These are phyloP conservation scores for Synergus umbraculus DNA, from an alignment of 2,888 invertebrate genomes.

Conservation along the genomic window DNA sequence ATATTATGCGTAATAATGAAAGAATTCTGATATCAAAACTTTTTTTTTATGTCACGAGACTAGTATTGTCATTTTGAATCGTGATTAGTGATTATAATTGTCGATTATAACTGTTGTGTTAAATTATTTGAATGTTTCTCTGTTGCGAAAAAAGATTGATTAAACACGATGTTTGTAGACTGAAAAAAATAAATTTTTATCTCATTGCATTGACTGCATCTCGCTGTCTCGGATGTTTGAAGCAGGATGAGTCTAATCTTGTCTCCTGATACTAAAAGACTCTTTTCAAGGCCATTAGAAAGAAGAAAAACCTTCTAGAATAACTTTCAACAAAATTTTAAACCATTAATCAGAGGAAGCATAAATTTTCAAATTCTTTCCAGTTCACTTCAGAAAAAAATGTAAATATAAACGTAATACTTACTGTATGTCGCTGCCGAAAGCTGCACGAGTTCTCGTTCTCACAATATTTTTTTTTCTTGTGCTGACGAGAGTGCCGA, in stretches of 20 bases:
- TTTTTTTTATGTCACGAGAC: neutral
- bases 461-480: neutral
- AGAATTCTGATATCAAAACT: neutral
- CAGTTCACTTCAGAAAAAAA: neutral
- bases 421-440: neutral
- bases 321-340: neutral
- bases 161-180: neutral
- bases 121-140: neutral
- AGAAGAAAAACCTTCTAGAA: neutral
- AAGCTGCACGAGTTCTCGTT: neutral
- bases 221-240: constrained; percentile 20
- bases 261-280: constrained; percentile 31
- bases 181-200: constrained; percentile 34
- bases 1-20: neutral
- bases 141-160: neutral
- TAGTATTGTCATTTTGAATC: neutral
- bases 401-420: neutral
- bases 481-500: constrained; percentile 51
- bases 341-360: neutral
- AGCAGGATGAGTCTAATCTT: constrained; percentile 32
- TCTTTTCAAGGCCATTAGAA: constrained; percentile 34
- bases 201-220: constrained; percentile 39
- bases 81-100: neutral
- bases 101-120: neutral
- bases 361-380: neutral